phyloP scores from a whole-genome alignment of 2,797 vertebrate genomes.

The Borostomias antarcticus region DNA sequence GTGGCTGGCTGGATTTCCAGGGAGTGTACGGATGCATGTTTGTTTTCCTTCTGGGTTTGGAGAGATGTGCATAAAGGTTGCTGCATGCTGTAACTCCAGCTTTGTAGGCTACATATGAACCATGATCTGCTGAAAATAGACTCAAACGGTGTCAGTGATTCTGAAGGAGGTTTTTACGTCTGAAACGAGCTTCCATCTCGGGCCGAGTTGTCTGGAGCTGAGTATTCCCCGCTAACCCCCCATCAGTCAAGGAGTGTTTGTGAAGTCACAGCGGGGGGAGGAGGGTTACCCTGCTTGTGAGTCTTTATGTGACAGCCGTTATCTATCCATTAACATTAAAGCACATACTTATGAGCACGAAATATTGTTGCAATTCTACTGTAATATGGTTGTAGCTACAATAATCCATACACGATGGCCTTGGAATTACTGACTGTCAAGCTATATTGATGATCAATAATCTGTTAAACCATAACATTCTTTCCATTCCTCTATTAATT shows the following conservation, averaged over 20 bases:
- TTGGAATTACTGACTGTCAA: background rate
- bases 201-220: background rate
- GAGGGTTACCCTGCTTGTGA: background rate
- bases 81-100: too few species aligned
- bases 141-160: background rate
- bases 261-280: background rate
- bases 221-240: too few species aligned
- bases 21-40: slow-evolving; percentile 52
- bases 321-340: background rate
- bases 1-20: too few species aligned
- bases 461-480: background rate
- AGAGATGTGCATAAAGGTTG: too few species aligned
- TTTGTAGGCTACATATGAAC: too few species aligned
- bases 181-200: background rate
- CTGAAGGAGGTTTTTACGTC: background rate
- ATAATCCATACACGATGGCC: background rate
- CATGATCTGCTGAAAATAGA: background rate
- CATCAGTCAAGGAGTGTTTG: too few species aligned
- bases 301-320: background rate
- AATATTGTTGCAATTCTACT: background rate
- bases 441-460: background rate
- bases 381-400: background rate
- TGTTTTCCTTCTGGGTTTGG: background rate
- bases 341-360: background rate
- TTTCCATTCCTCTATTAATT: slow-evolving; percentile 4